Percentiles rank a stretch among this genome's conserved stretches.
These are phyloP conservation scores for Hormaphis cornu DNA, from an alignment of 1,140 invertebrate genomes.

Conservation along the genomic window DNA sequence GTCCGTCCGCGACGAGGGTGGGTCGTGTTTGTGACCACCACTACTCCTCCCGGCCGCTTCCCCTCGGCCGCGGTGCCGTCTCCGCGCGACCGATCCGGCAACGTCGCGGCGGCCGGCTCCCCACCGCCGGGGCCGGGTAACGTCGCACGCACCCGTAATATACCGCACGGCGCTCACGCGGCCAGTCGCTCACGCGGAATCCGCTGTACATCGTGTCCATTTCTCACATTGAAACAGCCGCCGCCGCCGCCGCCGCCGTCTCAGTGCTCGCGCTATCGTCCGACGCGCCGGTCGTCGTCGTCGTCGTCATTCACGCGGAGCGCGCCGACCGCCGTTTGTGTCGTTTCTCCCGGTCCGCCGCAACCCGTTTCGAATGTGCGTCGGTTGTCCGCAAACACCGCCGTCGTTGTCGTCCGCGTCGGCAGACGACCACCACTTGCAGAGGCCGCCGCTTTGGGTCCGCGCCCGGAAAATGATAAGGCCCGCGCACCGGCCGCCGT, in stretches of 20 bases:
- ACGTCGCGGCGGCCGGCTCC: not conserved
- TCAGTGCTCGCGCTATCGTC: not conserved
- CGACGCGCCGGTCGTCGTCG: not conserved
- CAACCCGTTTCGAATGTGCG: constrained; percentile 28
- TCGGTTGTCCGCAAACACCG: constrained; percentile 24
- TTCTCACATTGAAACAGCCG: not conserved
- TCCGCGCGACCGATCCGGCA: not conserved
- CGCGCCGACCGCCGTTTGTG: too few relatives aligned
- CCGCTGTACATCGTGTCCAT: not conserved
- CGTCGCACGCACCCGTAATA: not conserved
- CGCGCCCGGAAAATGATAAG: constrained; percentile 25
- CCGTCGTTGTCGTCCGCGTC: constrained; percentile 27
- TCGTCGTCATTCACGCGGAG: not conserved
- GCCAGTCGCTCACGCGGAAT: constrained; percentile 24
- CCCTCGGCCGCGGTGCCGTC: too few relatives aligned
- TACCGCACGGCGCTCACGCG: not conserved
- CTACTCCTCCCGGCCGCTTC: too few relatives aligned
- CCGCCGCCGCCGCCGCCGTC: not conserved
- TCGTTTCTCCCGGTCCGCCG: not conserved
- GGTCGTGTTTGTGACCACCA: too few relatives aligned
- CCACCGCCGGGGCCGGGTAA: not conserved
- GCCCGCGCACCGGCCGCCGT: constrained; percentile 19
- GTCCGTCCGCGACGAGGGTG: too few relatives aligned
- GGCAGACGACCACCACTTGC: constrained; percentile 17
- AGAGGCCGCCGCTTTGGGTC: constrained; percentile 18